Base-by-base conservation (phyloP, 2,113 vertebrate genomes). In the Silurus glanis region DNA sequence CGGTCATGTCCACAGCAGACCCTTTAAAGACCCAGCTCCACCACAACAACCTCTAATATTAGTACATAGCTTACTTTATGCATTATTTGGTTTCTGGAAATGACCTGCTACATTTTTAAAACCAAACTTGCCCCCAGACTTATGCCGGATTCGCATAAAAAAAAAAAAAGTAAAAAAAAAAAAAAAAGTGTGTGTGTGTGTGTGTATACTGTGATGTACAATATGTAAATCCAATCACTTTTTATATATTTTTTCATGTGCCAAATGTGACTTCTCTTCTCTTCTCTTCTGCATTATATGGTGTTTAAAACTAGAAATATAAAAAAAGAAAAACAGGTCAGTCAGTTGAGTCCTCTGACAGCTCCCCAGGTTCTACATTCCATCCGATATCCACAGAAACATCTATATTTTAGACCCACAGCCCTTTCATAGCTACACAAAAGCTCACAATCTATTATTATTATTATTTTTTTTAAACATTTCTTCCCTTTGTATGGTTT, bases 221-320 rank as follows among this genome's bases (percentile, higher is more conserved):
- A 51, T 85, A 81, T 88, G 83, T 53, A 37, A 83, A 83, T 85
- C 53, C 80, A 83, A 85, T 84, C 83, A 88, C 80, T 82, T 80
- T 76, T 72, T 69, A 58, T 72, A 28, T 37, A 45, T 59, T 58
- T 37, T 0, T 66, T 71, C 69, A 87, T 47, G 55, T 83, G 74
- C 67, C 58, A 28, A 56, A 45, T 85, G 71, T 45, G 66, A 80
- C 55, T 17, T 59, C 69, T 23, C 83, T 28, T 79, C 61, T 84
- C 16, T 71, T 21, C 25, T 19, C 76, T 4, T 14, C 3, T 0
- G 16, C 12, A 47, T 21, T 45, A 80, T 37, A 19, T 59, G 17
- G 16, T 59, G 56, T 58, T 80, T 37, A 56, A 28, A 78, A 28
- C 7, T n/a, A 55, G 19, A 49, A 25, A 76, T 55, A 17, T n/a